Conservation (phyloP, 2,888 invertebrate species). For the Macrophya annulata region DNA sequence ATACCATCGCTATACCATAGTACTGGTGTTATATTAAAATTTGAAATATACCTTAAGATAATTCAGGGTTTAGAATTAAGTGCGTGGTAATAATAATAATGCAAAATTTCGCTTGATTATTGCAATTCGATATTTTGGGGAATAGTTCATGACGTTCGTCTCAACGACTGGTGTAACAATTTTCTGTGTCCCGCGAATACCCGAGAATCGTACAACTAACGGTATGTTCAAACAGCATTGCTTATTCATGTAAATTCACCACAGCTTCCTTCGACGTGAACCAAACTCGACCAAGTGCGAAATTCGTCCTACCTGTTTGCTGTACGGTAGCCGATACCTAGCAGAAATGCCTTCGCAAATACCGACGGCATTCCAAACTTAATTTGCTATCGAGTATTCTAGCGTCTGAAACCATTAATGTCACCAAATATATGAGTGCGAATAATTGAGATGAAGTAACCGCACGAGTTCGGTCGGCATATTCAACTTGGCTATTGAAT, state of each 20-base stretch:
- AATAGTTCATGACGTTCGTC: slow-evolving; percentile 35
- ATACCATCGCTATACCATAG: neutral
- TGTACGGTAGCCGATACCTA: neutral
- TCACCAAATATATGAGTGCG: neutral
- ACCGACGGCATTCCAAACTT: slow-evolving; percentile 7
- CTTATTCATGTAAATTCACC: slow-evolving; percentile 69
- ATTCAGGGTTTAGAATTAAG: neutral
- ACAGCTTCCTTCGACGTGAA: slow-evolving; percentile 48
- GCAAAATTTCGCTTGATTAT: neutral
- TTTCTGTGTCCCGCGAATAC: slow-evolving; percentile 34
- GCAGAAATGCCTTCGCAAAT: slow-evolving; percentile 19
- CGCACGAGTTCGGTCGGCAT: neutral
- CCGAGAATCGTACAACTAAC: slow-evolving; percentile 53
- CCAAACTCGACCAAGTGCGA: slow-evolving; percentile 50
- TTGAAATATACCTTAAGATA: neutral
- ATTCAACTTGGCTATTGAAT: slow-evolving; percentile 13
- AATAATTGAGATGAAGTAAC: neutral
- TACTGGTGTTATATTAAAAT: neutral
- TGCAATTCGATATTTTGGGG: neutral
- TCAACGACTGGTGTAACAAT: slow-evolving; percentile 54
- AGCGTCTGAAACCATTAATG: neutral
- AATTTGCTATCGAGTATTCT: slow-evolving; percentile 36
- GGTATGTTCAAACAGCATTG: slow-evolving; percentile 60
- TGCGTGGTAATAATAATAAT: neutral
- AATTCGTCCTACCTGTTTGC: slow-evolving; percentile 51